These are phyloP conservation scores for Tribolium freemani DNA, from an alignment of 2,888 invertebrate species.

Conservation along the genomic window DNA sequence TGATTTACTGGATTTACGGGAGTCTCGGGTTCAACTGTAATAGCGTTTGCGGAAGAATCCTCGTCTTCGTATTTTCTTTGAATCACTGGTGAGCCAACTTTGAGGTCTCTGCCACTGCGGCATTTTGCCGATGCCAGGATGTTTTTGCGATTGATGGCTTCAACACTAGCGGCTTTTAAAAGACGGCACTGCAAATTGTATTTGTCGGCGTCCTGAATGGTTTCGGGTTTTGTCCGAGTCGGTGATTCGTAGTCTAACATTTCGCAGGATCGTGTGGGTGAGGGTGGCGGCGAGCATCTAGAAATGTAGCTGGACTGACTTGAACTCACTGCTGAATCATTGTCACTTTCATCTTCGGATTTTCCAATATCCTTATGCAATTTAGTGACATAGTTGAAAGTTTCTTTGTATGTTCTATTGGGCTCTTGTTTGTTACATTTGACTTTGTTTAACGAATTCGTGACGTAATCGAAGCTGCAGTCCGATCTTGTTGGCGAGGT, in stretches of 20 bases:
- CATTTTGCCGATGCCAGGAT: constrained; percentile 89
- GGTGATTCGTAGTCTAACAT: constrained; percentile 43
- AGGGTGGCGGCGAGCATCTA: constrained; percentile 80
- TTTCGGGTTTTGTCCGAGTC: constrained; percentile 44
- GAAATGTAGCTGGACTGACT: constrained; percentile 85
- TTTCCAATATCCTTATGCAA: constrained; percentile 48
- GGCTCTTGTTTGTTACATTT: constrained; percentile 31
- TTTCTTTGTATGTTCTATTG: constrained; percentile 34
- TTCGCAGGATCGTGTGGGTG: constrained; percentile 70
- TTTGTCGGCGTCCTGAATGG: constrained; percentile 43
- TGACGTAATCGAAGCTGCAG: constrained; percentile 71
- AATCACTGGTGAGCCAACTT: constrained; percentile 79
- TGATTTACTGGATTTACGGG: constrained; percentile 2
- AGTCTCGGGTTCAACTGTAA: not conserved
- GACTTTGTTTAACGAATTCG: constrained; percentile 30
- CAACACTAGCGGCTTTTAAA: constrained; percentile 84
- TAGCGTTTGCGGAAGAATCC: constrained; percentile 14
- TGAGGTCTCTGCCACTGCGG: constrained; percentile 84
- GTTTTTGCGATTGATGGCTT: constrained; percentile 88
- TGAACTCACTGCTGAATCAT: constrained; percentile 90
- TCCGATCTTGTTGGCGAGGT: constrained; percentile 73
- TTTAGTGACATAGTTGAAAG: constrained; percentile 38
- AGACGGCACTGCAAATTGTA: constrained; percentile 72
- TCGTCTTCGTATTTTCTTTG: constrained; percentile 80
- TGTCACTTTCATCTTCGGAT: constrained; percentile 80